Evolutionary conservation across 2,888 invertebrate genomes (phyloP).

Genomic region (Agrochola circellaris): DNA sequence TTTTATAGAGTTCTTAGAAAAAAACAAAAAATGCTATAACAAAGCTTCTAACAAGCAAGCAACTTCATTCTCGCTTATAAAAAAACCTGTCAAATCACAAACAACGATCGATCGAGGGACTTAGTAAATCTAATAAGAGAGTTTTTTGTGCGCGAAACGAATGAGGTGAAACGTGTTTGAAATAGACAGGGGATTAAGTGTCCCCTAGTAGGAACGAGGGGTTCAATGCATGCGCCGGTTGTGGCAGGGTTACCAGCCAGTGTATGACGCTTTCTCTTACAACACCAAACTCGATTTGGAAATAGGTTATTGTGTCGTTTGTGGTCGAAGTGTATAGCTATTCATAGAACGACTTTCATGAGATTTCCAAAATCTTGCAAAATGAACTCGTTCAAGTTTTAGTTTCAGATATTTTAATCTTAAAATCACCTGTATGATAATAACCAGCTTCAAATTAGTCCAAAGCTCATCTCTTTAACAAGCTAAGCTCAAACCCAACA

Average conservation of each 20-base stretch:
- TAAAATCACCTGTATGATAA: background rate
- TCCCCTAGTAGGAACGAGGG: constrained; percentile 81
- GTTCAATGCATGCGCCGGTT: constrained; percentile 61
- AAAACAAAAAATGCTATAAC: constrained; percentile 25
- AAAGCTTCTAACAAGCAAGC: constrained; percentile 61
- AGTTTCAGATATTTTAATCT: background rate
- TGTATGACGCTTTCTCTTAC: constrained; percentile 55
- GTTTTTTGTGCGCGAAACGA: constrained; percentile 89
- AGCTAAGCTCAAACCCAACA: constrained; percentile 32
- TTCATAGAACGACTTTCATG: constrained; percentile 10
- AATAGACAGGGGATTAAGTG: constrained; percentile 90
- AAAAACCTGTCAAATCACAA: constrained; percentile 83
- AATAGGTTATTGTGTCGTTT: constrained; percentile 64
- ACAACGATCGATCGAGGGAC: constrained; percentile 82
- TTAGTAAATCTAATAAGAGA: constrained; percentile 88
- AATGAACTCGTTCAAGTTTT: background rate
- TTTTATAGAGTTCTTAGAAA: constrained; percentile 43
- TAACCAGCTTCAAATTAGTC: constrained; percentile 4
- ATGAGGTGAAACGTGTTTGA: constrained; percentile 90
- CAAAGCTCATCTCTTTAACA: constrained; percentile 21
- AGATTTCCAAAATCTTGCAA: background rate
- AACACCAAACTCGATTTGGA: constrained; percentile 54
- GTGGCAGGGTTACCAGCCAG: constrained; percentile 58
- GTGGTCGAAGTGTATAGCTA: constrained; percentile 33
- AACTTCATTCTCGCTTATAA: constrained; percentile 64